These are phyloP conservation scores for Temnothorax ravouxi DNA, from an alignment of 2,888 invertebrate species.

Conservation along the genomic window DNA sequence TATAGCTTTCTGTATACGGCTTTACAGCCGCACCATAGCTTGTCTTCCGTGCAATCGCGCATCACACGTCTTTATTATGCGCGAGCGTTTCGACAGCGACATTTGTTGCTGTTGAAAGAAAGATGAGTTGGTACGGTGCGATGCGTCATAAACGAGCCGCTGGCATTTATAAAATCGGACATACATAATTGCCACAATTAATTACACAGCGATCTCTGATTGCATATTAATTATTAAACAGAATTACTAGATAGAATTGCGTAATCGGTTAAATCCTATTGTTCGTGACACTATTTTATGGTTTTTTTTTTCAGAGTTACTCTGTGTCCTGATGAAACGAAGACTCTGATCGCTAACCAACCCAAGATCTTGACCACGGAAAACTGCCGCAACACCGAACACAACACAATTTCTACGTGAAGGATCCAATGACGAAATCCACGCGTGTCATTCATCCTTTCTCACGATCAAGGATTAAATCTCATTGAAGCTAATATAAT, in stretches of 20 bases:
- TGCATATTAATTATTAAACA: background rate
- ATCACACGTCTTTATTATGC: background rate
- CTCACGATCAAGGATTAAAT: background rate
- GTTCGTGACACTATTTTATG: background rate
- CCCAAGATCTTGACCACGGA: conserved; percentile 86
- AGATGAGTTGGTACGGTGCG: background rate
- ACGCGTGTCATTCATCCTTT: background rate
- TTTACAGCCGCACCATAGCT: background rate
- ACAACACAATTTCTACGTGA: conserved; percentile 81
- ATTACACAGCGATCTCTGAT: background rate
- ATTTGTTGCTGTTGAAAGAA: background rate
- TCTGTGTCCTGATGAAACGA: conserved; percentile 90
- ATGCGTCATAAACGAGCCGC: background rate
- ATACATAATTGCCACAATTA: background rate
- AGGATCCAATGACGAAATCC: background rate
- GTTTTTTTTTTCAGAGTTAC: conserved; percentile 88
- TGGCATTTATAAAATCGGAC: background rate
- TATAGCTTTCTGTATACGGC: background rate
- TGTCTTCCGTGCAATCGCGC: background rate
- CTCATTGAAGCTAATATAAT: conserved; percentile 1
- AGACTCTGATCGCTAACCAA: conserved; percentile 90
- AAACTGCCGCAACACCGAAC: conserved; percentile 77
- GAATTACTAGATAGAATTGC: background rate
- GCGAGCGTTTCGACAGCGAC: background rate
- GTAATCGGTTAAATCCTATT: background rate